Evolutionary conservation across 2,113 vertebrate genomes (phyloP), one percentile per base, ranked within the genome.

Genomic region (Oryzias javanicus): DNA sequence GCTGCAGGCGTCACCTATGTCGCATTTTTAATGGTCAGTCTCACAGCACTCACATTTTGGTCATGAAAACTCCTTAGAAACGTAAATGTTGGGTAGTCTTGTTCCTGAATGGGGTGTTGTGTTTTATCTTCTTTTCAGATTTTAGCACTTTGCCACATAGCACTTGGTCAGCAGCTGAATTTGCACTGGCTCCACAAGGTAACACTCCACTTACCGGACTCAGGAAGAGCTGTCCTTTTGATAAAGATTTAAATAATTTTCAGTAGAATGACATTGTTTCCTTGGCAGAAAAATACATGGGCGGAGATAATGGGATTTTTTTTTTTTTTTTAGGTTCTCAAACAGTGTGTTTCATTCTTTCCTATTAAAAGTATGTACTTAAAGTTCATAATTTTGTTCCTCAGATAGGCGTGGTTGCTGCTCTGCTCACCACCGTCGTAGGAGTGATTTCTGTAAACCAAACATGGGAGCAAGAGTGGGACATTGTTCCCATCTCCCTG

Each of bases 161-260:
- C 93, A 17, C 92, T 95, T 78, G 96, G 97, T 35, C 97, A 98
- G 76, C 97, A 99, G 86, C 84, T 99, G 92, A 97, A 98, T 85
- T 88, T 99, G 59, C 94, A 98, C 91, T 99, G 97, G 97, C 90
- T 98, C 63, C 97, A 99, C 91, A 99, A 99, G 97, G 97, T 98
- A 91, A 81, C 24, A 3, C 49, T 35, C 4, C 2, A 44, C 62
- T 49, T 53, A 10, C 54, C 59, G 29, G 42, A n/a, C 4, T 53
- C 16, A 25, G 42, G 4, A 35, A 14, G n/a, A 49, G 54, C 56
- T 35, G 35, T 35, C 1, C 12, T 2, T 35, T 35, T 12, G 35
- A 8, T 35, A 35, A 29, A 29, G 27, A 7, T 29, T 29, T 29
- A 1, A 29, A 35, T 12, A 0, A 2, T 35, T 35, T 35, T 35